phyloP scores from a whole-genome alignment of 2,888 invertebrate species.

The Netelia inedita region DNA sequence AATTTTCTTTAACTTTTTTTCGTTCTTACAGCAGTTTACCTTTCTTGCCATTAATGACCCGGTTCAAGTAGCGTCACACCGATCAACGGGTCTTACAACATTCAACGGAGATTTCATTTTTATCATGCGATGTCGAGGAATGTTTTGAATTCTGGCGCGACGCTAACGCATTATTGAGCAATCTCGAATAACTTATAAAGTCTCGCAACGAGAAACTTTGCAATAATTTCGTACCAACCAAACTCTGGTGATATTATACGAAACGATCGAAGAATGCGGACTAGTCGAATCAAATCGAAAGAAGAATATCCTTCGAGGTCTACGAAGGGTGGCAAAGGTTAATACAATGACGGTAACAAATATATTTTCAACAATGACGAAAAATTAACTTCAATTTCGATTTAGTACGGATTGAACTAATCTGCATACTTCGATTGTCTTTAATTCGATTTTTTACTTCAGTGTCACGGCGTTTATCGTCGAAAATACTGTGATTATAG shows the following conservation, averaged over 20 bases:
- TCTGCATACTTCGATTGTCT: background rate
- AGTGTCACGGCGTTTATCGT: background rate
- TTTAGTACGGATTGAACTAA: background rate
- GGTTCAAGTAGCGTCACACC: background rate
- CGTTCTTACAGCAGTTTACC: background rate
- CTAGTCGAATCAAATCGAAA: background rate
- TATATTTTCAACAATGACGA: too few relatives aligned
- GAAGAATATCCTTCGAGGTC: background rate
- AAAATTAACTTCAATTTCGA: background rate
- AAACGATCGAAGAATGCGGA: background rate
- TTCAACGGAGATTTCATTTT: background rate
- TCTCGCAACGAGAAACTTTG: background rate
- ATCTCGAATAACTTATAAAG: conserved; percentile 2
- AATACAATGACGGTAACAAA: background rate
- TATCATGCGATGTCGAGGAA: background rate
- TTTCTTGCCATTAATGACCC: too few relatives aligned
- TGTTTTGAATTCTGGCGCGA: background rate
- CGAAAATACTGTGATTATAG: background rate
- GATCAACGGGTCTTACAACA: background rate
- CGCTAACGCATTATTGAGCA: conserved; percentile 32
- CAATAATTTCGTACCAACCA: conserved; percentile 8
- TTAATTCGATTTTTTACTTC: background rate
- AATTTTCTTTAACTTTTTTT: background rate
- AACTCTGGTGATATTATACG: too few relatives aligned
- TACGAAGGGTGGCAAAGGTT: background rate